phyloP scores from a whole-genome alignment of 2,113 vertebrate genomes.

The Amphiprion percula region DNA sequence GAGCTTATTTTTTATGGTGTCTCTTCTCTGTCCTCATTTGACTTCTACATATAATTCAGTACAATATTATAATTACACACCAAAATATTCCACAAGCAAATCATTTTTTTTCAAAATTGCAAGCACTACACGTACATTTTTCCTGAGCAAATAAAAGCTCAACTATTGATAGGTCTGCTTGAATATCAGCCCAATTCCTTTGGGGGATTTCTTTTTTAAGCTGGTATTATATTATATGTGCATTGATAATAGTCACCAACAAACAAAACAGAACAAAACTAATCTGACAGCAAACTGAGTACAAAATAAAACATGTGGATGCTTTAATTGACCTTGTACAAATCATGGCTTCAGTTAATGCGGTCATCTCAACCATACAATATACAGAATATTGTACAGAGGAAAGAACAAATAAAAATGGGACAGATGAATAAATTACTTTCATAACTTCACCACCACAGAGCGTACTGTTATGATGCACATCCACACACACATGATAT shows the following conservation, averaged over 20 bases:
- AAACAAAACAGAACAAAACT: conserved; percentile 9
- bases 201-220: too few relatives aligned
- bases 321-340: conserved; percentile 59
- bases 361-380: conserved; percentile 23
- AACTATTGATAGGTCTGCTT: too few relatives aligned
- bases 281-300: conserved; percentile 11
- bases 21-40: too few relatives aligned
- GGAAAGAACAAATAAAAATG: conserved; percentile 35
- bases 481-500: conserved; percentile 5
- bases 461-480: conserved; percentile 12
- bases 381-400: conserved; percentile 3
- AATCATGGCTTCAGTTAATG: conserved; percentile 43
- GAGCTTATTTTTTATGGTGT: too few relatives aligned
- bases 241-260: neutral
- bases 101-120: too few relatives aligned
- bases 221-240: neutral
- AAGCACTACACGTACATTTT: too few relatives aligned
- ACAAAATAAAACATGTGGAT: conserved; percentile 43
- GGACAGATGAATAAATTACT: conserved; percentile 10
- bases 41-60: too few relatives aligned
- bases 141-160: too few relatives aligned
- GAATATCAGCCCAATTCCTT: neutral
- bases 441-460: conserved; percentile 15
- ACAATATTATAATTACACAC: too few relatives aligned
- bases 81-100: too few relatives aligned